Base-by-base conservation (phyloP, 2,888 invertebrate genomes). In the Galeruca laticollis region DNA sequence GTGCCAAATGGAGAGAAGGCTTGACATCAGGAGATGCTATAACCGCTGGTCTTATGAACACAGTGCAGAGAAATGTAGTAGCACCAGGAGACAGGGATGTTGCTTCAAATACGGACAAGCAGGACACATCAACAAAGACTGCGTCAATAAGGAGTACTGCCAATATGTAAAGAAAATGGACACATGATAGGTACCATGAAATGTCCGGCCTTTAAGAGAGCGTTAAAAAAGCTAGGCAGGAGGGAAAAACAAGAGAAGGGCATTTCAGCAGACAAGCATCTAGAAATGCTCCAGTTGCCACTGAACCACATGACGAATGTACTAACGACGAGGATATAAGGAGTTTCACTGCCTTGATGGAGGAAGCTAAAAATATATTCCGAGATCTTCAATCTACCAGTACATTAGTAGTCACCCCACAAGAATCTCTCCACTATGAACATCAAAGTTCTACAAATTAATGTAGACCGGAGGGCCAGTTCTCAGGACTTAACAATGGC, bases 71-170 rank as follows among this genome's bases (percentile, higher is more conserved):
- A n/a, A 40, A 2, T 68, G 68, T 13, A 52, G 15, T 3, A 65
- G 65, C 11, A 40, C 59, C 20, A 62, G 68, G 21, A 62, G 63
- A 67, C 18, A 20, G 6, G 33, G 35, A 11, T 20, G 18, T 9
- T 64, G 71, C 43, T 54, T 52, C 11, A 71, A 43, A 18, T 71
- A 68, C 52, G 68, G 68, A 15, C 15, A 61, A 43, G 51, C 15
- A 13, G 67, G 43, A 2, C 62, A 69, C 31, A 59, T 26, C 6
- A n/a, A 47, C 1, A 70, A 52, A 49, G 26, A 65, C 13, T 71
- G 69, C 26, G 18, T 6, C 5, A 20, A 49, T 18, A 15, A 49
- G 49, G 49, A 49, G 49, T 15, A 49, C 20, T n/a, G n/a, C 43
- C 15, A 15, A 6, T 43, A 0, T 15, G 43, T 4, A 43, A 15